Conservation (phyloP, 2,888 invertebrate genomes). For the Bibio marci region DNA sequence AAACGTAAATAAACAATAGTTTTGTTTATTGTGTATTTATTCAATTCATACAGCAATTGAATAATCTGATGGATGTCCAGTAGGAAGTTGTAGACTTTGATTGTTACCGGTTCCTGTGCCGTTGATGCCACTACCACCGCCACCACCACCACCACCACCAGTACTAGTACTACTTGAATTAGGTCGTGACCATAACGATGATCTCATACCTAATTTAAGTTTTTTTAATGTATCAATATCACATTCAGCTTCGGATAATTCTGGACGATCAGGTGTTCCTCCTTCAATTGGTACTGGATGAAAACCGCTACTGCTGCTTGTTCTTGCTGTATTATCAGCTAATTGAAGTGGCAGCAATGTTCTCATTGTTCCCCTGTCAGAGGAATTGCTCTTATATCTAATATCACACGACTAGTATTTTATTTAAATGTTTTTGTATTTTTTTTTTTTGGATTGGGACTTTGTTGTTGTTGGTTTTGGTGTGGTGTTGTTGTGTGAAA, state of each 20-base stretch:
- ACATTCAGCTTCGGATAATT: constrained; percentile 51
- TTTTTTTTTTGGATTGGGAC: constrained; percentile 3
- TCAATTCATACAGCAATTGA: constrained; percentile 50
- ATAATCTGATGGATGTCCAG: constrained; percentile 48
- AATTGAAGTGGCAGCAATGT: constrained; percentile 45
- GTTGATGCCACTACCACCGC: constrained; percentile 17
- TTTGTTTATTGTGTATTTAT: neutral
- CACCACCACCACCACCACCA: constrained; percentile 6
- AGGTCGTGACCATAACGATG: constrained; percentile 52
- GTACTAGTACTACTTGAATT: constrained; percentile 17
- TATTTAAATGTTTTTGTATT: constrained; percentile 3
- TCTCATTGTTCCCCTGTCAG: constrained; percentile 33
- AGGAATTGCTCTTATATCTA: constrained; percentile 4
- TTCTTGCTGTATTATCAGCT: constrained; percentile 22
- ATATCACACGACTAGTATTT: neutral
- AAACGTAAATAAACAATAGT: neutral
- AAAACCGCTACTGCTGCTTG: constrained; percentile 12
- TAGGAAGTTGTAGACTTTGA: constrained; percentile 27
- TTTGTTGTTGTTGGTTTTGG: constrained; percentile 3
- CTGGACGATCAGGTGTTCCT: constrained; percentile 31
- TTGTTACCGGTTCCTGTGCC: constrained; percentile 13
- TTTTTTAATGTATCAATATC: constrained; percentile 59
- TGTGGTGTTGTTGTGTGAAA: constrained; percentile 3
- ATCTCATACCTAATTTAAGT: constrained; percentile 48
- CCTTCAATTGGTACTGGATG: constrained; percentile 19